Percentiles rank a stretch among this genome's conserved stretches.
phyloP scores from a whole-genome alignment of 2,888 invertebrate species.

The Stenolophus ochropezus region DNA sequence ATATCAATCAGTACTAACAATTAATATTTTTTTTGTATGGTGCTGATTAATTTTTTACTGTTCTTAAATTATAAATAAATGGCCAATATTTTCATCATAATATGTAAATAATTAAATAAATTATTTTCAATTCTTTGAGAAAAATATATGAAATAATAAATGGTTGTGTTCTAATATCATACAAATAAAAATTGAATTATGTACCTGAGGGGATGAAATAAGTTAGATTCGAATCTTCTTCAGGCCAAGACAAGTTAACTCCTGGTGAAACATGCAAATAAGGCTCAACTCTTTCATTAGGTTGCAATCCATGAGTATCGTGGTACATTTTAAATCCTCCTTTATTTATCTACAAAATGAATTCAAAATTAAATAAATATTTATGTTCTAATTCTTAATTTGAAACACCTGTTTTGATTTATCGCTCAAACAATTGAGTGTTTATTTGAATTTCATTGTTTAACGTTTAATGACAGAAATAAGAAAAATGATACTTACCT shows the following conservation, averaged over 20 bases:
- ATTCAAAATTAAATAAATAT: background rate
- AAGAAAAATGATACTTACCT: slow-evolving; percentile 1
- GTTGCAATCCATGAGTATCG: slow-evolving; percentile 68
- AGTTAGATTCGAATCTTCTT: slow-evolving; percentile 69
- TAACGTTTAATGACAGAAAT: background rate
- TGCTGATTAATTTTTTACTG: no score
- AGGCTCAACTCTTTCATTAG: slow-evolving; percentile 70
- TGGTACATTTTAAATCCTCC: slow-evolving; percentile 56
- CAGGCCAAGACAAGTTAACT: slow-evolving; percentile 69
- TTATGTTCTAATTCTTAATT: background rate
- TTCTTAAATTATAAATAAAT: no score
- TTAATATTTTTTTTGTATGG: no score
- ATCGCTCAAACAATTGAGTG: background rate
- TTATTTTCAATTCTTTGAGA: no score
- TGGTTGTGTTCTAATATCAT: background rate
- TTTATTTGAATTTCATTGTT: background rate
- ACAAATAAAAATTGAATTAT: background rate
- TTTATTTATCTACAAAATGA: no score
- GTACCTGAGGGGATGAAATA: slow-evolving; percentile 71
- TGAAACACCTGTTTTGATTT: background rate
- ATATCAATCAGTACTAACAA: no score
- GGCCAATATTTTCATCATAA: no score
- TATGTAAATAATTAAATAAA: no score
- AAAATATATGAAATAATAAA: no score
- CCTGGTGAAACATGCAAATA: slow-evolving; percentile 70